Evolutionary conservation across 2,888 invertebrate genomes (phyloP).

Genomic region (Ennomos quercinarius): DNA sequence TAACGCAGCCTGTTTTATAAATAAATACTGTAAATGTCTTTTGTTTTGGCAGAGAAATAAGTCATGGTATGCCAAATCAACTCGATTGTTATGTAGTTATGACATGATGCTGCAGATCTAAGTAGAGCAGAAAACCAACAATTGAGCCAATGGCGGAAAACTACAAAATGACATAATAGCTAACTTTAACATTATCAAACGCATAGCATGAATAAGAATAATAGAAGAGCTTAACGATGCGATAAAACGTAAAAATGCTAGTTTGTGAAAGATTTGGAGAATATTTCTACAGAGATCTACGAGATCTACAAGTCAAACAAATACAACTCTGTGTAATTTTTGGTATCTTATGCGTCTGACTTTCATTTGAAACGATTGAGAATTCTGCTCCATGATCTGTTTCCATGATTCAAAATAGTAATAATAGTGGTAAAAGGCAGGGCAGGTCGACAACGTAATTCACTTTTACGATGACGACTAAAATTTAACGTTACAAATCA

Average conservation of each 20-base stretch:
- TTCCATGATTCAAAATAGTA: too few relatives aligned
- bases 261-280: too few relatives aligned
- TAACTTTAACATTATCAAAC: conserved; percentile 11
- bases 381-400: too few relatives aligned
- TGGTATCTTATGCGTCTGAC: too few relatives aligned
- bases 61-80: not conserved
- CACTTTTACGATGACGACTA: not conserved
- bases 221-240: conserved; percentile 13
- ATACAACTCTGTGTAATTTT: too few relatives aligned
- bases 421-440: not conserved
- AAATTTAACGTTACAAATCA: conserved; percentile 10
- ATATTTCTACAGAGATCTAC: too few relatives aligned
- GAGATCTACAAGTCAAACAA: too few relatives aligned
- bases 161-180: conserved; percentile 21
- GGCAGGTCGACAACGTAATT: not conserved
- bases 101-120: conserved; percentile 13
- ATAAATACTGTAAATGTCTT: too few relatives aligned
- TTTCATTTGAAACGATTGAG: too few relatives aligned
- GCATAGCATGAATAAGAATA: conserved; percentile 10
- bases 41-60: too few relatives aligned
- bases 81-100: conserved; percentile 19
- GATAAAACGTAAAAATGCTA: conserved; percentile 1
- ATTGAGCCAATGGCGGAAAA: conserved; percentile 25
- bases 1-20: too few relatives aligned
- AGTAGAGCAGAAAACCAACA: conserved; percentile 28